Evolutionary conservation across 92 coral and sea anemone species (phyloP).

Genomic region (Umimayanthus kanabou): DNA sequence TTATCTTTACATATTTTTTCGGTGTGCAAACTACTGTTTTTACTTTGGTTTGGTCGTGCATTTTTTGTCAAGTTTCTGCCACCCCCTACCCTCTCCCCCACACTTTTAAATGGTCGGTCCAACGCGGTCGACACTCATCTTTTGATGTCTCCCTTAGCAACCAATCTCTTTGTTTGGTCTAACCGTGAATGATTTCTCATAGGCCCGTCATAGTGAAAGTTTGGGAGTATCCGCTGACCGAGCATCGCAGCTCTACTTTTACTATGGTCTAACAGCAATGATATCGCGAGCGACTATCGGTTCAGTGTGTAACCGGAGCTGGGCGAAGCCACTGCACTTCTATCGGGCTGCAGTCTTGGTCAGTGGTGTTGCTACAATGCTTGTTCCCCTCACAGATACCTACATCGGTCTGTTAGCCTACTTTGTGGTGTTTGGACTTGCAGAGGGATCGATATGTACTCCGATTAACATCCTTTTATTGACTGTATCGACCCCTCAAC

Average conservation of each 20-base stretch:
- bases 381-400: constrained; percentile 37
- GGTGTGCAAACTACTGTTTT: no score
- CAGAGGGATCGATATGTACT: constrained; percentile 43
- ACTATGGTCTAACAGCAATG: constrained; percentile 43
- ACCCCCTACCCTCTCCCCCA: no score
- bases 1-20: no score
- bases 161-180: not conserved
- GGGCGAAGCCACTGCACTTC: constrained; percentile 32
- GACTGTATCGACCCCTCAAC: constrained; percentile 22
- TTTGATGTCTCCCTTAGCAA: no score
- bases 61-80: no score
- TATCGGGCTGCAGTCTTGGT: constrained; percentile 29
- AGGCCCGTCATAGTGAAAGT: constrained; percentile 54
- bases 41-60: no score
- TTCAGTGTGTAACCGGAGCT: constrained; percentile 39
- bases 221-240: constrained; percentile 31
- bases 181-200: not conserved
- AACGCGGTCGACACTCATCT: no score
- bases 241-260: constrained; percentile 52
- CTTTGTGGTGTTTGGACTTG: constrained; percentile 44
- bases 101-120: no score
- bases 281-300: constrained; percentile 48
- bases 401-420: constrained; percentile 30
- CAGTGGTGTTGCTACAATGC: constrained; percentile 38
- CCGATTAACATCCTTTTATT: constrained; percentile 38